Conservation (phyloP, 1,140 invertebrate genomes). For the Portunus trituberculatus region DNA sequence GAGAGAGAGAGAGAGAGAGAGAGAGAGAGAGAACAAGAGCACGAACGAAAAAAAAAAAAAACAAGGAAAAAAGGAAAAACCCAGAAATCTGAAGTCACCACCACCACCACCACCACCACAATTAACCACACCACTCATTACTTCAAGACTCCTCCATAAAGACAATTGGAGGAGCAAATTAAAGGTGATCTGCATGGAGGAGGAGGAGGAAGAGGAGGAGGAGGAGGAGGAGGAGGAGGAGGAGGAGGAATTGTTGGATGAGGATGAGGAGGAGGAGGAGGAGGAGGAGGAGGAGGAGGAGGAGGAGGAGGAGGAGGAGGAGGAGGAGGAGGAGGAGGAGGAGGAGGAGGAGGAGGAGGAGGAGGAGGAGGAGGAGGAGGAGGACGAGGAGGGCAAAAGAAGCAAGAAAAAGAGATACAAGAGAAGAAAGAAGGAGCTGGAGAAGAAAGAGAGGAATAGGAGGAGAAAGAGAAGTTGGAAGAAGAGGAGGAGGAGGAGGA, state of each 20-base stretch:
- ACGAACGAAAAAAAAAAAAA: too few species aligned
- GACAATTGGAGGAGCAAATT: too few species aligned
- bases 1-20: conserved; percentile 13
- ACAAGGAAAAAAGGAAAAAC: too few species aligned
- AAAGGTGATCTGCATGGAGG: neutral
- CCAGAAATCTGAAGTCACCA: too few species aligned
- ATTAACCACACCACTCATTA: too few species aligned
- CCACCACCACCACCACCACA: too few species aligned
- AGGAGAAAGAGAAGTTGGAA: neutral
- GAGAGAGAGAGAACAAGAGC: neutral
- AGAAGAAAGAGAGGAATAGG: neutral
- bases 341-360: conserved; percentile 24
- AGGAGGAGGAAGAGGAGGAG: neutral
- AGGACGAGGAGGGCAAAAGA: neutral
- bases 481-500: neutral
- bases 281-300: neutral
- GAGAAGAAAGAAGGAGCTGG: neutral
- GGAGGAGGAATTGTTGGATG: neutral
- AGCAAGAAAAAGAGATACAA: neutral
- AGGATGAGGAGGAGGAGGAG: conserved; percentile 4
- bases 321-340: neutral
- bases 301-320: neutral
- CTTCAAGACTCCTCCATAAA: too few species aligned
- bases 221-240: neutral
- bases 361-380: conserved; percentile 4